Base-by-base conservation (phyloP, 2,888 invertebrate species). In the Hoplodrina ambigua region DNA sequence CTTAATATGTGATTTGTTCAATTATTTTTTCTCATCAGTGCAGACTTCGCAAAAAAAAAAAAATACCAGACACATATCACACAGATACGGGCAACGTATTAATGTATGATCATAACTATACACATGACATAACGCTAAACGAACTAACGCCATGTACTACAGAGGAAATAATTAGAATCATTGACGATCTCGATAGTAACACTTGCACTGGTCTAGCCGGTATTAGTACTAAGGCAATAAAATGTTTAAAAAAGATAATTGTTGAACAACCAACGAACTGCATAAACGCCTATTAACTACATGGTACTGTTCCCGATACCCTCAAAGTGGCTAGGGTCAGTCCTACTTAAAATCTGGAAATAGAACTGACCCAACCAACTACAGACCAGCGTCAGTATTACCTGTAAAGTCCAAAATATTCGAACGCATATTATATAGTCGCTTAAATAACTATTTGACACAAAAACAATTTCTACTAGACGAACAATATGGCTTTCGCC, bases 311-410 rank as follows among this genome's bases (percentile, higher is more conserved):
- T 30, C 30, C 30, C 30, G 30, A 30, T 30, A 30, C 30, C 4
- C 33, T 82, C 10, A 83, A 82, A 56, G 49, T 78, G 17, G 79
- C 2, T 75, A 67, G n/a, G n/a, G n/a, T n/a, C n/a, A n/a, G n/a
- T n/a, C n/a, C n/a, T n/a, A n/a, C n/a, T n/a, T n/a, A 53, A 84
- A 84, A 60, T 65, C 75, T 0, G 79, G 80, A 4, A 20, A 20
- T 1, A 81, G 68, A 63, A 58, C 67, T 11, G 77, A 82, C 20
- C 80, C 80, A 1, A 44, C 69, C 7, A 82, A 82, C 25, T 82
- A 84, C 41, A 65, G 80, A 8, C 81, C 82, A 0, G 55, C 74
- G 4, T 75, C 77, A 4, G 82, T 82, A 13, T 25, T 72, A 10
- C 30, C 30, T 30, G 30, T 30, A 4, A 30, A 4, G 30, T 30